Percentiles rank a stretch among this genome's conserved stretches.
Evolutionary conservation across 2,888 invertebrate species (phyloP).

Genomic region (Alentia gelatinosa): DNA sequence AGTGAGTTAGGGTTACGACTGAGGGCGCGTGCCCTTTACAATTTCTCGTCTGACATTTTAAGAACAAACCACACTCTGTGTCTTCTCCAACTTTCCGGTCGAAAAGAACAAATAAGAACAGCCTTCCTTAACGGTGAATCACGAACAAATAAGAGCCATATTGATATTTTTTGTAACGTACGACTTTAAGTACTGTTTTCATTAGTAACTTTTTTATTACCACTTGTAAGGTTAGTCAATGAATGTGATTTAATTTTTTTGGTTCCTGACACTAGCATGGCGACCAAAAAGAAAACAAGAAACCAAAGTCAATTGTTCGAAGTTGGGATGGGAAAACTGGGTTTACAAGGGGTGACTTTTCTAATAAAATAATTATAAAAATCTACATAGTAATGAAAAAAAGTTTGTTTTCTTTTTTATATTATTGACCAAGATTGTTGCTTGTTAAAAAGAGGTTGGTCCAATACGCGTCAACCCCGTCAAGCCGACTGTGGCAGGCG

Average conservation of each 20-base stretch:
- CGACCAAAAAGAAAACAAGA: constrained; percentile 15
- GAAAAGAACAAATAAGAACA: constrained; percentile 31
- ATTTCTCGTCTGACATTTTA: constrained; percentile 27
- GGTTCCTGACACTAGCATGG: neutral
- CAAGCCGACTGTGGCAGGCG: neutral
- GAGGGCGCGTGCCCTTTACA: neutral
- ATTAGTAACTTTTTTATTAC: constrained; percentile 20
- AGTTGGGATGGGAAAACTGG: constrained; percentile 2
- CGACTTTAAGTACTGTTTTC: constrained; percentile 40
- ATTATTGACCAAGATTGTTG: constrained; percentile 53
- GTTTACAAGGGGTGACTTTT: constrained; percentile 39
- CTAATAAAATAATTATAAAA: constrained; percentile 50
- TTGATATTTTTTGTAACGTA: constrained; percentile 45
- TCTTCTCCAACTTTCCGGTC: constrained; percentile 37
- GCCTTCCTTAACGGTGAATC: neutral
- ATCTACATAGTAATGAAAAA: constrained; percentile 52
- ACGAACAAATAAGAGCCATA: constrained; percentile 21
- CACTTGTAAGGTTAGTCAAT: neutral
- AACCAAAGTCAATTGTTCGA: constrained; percentile 36
- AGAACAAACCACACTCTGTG: constrained; percentile 26
- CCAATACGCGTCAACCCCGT: neutral
- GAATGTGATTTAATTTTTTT: constrained; percentile 16
- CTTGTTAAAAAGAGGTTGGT: constrained; percentile 43
- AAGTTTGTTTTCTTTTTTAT: constrained; percentile 45
- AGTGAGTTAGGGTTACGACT: neutral